Percentiles rank a stretch among this genome's conserved stretches.
Conservation (phyloP, 2,797 vertebrate species). For the Loris lydekkerianus region DNA sequence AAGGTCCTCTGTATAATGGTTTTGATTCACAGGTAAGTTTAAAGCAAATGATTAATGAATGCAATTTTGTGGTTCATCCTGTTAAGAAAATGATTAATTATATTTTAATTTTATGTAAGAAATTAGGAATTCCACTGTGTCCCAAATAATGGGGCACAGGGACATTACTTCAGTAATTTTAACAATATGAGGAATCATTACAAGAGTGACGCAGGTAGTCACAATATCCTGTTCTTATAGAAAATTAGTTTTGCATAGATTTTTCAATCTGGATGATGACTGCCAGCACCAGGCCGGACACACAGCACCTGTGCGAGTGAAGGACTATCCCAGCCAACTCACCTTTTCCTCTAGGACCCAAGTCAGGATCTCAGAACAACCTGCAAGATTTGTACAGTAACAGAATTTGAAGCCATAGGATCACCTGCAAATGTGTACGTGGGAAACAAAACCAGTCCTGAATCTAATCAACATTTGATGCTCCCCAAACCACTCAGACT, state of each 20-base stretch:
- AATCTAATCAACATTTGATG: no score
- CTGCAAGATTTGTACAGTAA: not conserved
- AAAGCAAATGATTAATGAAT: not conserved
- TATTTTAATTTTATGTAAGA: fast-evolving
- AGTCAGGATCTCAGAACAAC: fast-evolving
- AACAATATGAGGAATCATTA: fast-evolving
- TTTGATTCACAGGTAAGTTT: not conserved
- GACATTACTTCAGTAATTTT: not conserved
- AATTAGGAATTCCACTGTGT: not conserved
- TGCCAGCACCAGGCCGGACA: fast-evolving
- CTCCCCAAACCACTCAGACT: no score
- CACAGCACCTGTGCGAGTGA: not conserved
- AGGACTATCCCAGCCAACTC: not conserved
- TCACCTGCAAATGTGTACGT: fast-evolving
- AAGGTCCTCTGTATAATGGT: not conserved
- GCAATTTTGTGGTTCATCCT: not conserved
- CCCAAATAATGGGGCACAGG: not conserved
- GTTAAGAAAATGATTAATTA: not conserved
- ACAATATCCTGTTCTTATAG: fast-evolving
- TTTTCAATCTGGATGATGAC: fast-evolving
- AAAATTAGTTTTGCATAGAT: fast-evolving
- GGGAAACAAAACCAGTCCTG: not conserved
- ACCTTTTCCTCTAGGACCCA: not conserved
- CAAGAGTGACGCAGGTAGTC: fast-evolving
- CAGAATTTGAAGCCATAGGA: fast-evolving